Conservation (phyloP, 2,797 vertebrate genomes). For the Siniperca undulata region DNA sequence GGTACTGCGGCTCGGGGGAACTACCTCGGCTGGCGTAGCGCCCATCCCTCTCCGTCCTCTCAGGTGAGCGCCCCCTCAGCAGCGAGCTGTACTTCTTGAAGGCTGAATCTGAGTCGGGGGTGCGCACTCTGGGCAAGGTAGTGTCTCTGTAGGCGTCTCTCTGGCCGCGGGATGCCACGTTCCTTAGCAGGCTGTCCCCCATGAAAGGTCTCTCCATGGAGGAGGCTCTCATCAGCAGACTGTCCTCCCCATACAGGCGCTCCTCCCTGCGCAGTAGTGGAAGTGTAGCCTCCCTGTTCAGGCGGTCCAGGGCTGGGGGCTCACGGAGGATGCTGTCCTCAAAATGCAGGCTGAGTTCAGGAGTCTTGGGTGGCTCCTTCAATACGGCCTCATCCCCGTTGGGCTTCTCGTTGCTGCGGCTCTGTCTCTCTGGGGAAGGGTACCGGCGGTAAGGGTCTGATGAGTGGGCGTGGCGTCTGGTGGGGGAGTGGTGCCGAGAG, state of each 20-base stretch:
- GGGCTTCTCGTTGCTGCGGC: conserved; percentile 71
- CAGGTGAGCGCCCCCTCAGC: conserved; percentile 81
- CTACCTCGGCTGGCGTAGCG: conserved; percentile 61
- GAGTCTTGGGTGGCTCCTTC: conserved; percentile 64
- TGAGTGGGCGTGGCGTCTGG: conserved; percentile 77
- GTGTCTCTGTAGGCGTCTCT: conserved; percentile 64
- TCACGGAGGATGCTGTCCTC: conserved; percentile 76
- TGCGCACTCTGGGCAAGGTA: conserved; percentile 76
- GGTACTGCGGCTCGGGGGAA: conserved; percentile 81
- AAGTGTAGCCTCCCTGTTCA: conserved; percentile 70
- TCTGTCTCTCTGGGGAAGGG: conserved; percentile 62
- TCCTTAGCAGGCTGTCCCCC: conserved; percentile 70
- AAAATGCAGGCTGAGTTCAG: conserved; percentile 64
- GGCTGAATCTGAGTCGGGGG: conserved; percentile 79
- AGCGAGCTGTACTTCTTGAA: conserved; percentile 83
- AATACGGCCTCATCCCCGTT: conserved; percentile 52
- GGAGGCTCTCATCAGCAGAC: conserved; percentile 71
- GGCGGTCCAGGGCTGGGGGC: conserved; percentile 68
- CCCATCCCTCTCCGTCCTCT: conserved; percentile 61
- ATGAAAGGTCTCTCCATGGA: conserved; percentile 71
- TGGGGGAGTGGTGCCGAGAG: conserved; percentile 83
- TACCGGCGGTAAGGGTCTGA: conserved; percentile 84
- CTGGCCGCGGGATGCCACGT: conserved; percentile 53
- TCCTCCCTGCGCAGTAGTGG: conserved; percentile 52
- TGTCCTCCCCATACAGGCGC: conserved; percentile 63